Base-by-base conservation (phyloP, 2,113 vertebrate species). In the Hypomesus transpacificus region DNA sequence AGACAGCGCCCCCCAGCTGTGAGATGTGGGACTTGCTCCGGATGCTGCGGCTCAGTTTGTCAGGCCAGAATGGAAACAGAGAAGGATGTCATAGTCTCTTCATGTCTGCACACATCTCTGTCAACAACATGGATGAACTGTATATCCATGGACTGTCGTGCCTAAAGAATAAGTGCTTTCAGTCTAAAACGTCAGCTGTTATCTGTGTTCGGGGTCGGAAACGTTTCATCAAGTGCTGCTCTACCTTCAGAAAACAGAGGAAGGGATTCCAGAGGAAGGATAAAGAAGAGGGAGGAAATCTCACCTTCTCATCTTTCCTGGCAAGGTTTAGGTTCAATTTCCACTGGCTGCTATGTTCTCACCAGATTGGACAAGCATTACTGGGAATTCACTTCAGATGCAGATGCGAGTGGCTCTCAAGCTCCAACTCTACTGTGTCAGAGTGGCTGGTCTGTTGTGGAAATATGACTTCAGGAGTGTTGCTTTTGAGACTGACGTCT, bases 1-100 rank as follows among this genome's bases (percentile, higher is more conserved):
- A 61, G 86, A 87, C 16, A 56, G 50, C 65, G 6, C 70, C 71
- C 58, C 56, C 63, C 70, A 67, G 65, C 73, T 68, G 64, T 85
- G 71, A 86, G 16, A 39, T 50, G 28, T 21, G 57, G 53, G 51
- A 57, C 21, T 61, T 26, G 24, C 24, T 26, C 24, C 24, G 2
- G 24, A 26, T 26, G n/a, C 31, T 46, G 31, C 31, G 4, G 4
- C 7, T 46, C 39, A 46, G 8, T 11, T 46, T 34, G 31, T 3
- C 31, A 34, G 39, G 9, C 4, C 2, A 46, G 8, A 11, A 46
- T 34, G 31, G 31, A 46, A 9, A 46, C 39, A 46, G 7, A 13
- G 9, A 46, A 9, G 9, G 39, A 2, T 13, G 39, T 46, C 8
- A 46, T 46, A 46, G 39, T 9, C 39, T 11, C 2, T 9, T 46